Evolutionary conservation across 2,113 vertebrate species (phyloP), one percentile per base, ranked within the genome.

Genomic region (Pampusana beccarii): DNA sequence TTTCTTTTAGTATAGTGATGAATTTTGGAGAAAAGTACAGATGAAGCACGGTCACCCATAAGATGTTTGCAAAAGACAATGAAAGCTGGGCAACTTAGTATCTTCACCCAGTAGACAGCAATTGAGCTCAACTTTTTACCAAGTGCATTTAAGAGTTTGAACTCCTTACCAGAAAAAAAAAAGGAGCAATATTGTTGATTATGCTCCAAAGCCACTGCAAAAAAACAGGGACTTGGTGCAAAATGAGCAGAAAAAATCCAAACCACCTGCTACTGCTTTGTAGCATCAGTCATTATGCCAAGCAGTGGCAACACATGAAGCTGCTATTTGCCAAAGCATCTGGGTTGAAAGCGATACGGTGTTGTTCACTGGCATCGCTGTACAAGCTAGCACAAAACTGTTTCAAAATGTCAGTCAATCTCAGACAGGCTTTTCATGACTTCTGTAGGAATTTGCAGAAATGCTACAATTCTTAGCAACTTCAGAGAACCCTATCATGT

Each of bases 301-400:
- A 93, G 95, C 96, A 83, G 86, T 9, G 86, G 92, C 31, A 84
- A 88, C 67, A 78, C 92, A 70, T 42, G 72, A 88, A 91, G 69
- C 74, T 80, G 46, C 16, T 89, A 74, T 54, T 24, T 95, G 96
- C 95, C 96, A 95, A 74, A 96, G 96, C 96, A 93, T 86, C 95
- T 94, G 95, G 91, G 67, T 10, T 88, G 94, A 84, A 62, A 88
- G 94, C 88, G 89, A 33, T 54, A 67, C 2, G 51, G 92, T 74
- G 91, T 6, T 93, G 91, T 79, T 91, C 33, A 3, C 75, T 64
- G 77, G 86, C 95, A 57, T 2, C 57, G 80, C 88, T 71, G 69
- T 51, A 67, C 83, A 42, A 78, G 80, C 2, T 23, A 91, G 48
- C 80, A 78, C 48, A 57, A 62, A 91, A 34, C 72, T n/a, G 64